Base-by-base conservation (phyloP, 2,888 invertebrate genomes). In the Euzophera pinguis region DNA sequence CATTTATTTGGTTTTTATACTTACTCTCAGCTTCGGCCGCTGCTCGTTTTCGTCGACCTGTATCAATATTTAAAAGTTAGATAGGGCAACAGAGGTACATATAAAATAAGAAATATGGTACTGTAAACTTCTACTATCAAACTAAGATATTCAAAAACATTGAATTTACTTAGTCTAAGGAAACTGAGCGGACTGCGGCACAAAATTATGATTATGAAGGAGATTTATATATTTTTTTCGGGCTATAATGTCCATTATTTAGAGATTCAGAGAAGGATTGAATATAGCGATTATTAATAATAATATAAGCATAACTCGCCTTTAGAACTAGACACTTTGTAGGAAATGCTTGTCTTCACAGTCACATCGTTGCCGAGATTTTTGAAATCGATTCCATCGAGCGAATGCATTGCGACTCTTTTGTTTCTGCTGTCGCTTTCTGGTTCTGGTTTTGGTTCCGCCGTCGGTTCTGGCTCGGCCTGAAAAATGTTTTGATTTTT, bases 331-430 rank as follows among this genome's bases (percentile, higher is more conserved):
- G 95, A 95, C 57, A 96, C 95, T 75, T 94, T 92, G 75, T 94
- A 96, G 0, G 95, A 95, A 2, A 96, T 93, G 70, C 95, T 95
- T 0, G 95, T 96, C 67, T 95, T 94, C 9, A 95, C 95, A 0
- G 94, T 93, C 22, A 95, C 94, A 38, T 94, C 95, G 52, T 92
- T 83, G 17, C 91, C 91, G 8, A 90, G 75, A 37, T 88, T 84
- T 55, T 85, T 86, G 34, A 90, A 86, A 56, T 88, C 85, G 12
- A 90, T 72, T 17, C 88, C 90, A 47, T 89, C 87, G 3, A 83
- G 51, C 0, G 86, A 78, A 63, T 89, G 89, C 72, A 86, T 86
- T 0, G 92, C 92, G 0, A 92, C 91, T 43, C 92, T 81, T 57
- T 93, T 92, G 34, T 92, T 93, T 52, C 88, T 80, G 52, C 83